A percentile compares a stretch with the other conserved stretches of the same genome.
Evolutionary conservation across 2,113 vertebrate species (phyloP).

Genomic region (Aphyosemion australe): DNA sequence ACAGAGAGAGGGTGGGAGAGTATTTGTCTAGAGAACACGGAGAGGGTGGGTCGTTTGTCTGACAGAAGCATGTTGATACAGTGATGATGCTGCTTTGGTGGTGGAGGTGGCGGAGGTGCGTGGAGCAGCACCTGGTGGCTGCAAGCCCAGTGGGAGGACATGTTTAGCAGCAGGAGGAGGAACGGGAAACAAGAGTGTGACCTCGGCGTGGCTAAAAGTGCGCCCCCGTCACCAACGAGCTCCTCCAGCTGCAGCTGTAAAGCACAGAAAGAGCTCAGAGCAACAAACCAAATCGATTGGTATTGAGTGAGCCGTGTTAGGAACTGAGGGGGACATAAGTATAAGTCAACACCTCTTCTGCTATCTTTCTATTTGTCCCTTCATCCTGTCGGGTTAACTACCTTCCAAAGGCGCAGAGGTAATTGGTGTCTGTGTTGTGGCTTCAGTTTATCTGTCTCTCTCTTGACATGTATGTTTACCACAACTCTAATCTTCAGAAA

Average conservation of each 20-base stretch:
- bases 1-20: conserved; percentile 70
- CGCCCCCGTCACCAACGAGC: background rate
- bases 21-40: conserved; percentile 73
- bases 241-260: conserved; percentile 43
- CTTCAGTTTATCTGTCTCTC: conserved; percentile 66
- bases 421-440: conserved; percentile 68
- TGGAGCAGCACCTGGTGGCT: conserved; percentile 57
- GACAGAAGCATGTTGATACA: conserved; percentile 70
- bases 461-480: conserved; percentile 79
- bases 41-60: conserved; percentile 77
- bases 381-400: conserved; percentile 61
- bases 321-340: conserved; percentile 31
- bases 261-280: conserved; percentile 41
- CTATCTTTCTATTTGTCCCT: conserved; percentile 49
- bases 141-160: conserved; percentile 45
- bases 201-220: conserved; percentile 48
- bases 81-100: conserved; percentile 31
- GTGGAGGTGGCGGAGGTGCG: conserved; percentile 5
- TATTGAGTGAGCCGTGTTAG: conserved; percentile 51
- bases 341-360: conserved; percentile 45
- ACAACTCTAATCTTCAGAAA: conserved; percentile 81
- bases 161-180: conserved; percentile 51
- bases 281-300: conserved; percentile 56
- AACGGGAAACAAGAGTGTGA: conserved; percentile 60
- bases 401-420: conserved; percentile 49